Conservation (phyloP, 2,113 vertebrate genomes). For the Antechinus stuartii region DNA sequence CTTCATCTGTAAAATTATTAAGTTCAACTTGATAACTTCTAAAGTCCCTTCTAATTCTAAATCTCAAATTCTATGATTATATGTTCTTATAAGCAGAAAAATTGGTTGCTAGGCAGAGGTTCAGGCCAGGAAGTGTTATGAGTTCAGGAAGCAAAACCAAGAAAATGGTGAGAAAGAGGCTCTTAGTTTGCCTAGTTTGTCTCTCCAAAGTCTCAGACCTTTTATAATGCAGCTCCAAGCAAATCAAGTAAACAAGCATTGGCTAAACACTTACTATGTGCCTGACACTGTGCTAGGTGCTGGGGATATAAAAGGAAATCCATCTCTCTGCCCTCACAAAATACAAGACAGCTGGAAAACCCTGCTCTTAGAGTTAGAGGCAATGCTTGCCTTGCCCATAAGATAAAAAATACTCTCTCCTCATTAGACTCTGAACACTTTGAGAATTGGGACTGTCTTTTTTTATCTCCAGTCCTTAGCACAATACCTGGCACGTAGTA, state of each 20-base stretch:
- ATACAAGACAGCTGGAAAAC: neutral
- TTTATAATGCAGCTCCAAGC: neutral
- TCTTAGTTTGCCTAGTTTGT: neutral
- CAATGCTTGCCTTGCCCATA: neutral
- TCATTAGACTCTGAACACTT: neutral
- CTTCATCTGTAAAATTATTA: neutral
- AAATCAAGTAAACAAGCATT: neutral
- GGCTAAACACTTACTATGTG: neutral
- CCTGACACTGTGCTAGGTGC: neutral
- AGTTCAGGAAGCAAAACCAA: neutral
- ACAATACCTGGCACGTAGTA: neutral
- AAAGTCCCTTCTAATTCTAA: neutral
- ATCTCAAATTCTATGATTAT: neutral
- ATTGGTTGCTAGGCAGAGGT: neutral
- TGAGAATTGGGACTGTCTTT: neutral
- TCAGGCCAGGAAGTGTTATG: neutral
- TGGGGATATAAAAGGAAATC: neutral
- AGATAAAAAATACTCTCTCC: neutral
- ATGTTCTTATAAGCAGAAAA: neutral
- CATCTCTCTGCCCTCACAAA: neutral
- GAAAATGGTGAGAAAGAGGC: neutral
- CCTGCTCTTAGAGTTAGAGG: neutral
- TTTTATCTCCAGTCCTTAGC: neutral
- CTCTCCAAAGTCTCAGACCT: neutral
- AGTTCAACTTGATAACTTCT: neutral